Evolutionary conservation across 2,888 invertebrate species (phyloP), one percentile per base, ranked within the genome.

Genomic region (Acleris sparsana): DNA sequence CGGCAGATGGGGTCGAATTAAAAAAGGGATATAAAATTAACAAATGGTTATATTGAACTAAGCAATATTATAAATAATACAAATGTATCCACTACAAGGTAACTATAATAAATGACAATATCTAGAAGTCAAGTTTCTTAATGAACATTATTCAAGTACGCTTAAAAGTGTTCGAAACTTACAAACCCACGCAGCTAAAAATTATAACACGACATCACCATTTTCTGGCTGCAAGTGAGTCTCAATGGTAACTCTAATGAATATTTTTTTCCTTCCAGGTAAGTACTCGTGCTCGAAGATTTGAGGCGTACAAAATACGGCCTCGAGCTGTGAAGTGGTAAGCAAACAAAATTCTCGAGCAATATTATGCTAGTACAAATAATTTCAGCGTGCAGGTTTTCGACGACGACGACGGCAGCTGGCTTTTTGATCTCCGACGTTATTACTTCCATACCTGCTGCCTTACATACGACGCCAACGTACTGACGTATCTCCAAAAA

Each of bases 251-350:
- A 29, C 58, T 22, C 60, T 53, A 25, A 51, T 44, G 20, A 58
- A 57, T 61, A 43, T 25, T 67, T 70, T n/a, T 71, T 52, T 39
- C 13, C 70, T 76, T 73, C 61, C 77, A 77, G 77, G 77, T 77
- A 75, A 77, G 77, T 73, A 70, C 63, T 11, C 46, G 46, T n/a
- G 18, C 53, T 9, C 25, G 44, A 52, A 61, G 61, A 61, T 65
- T 56, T 33, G 56, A 22, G 56, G 44, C 56, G 59, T 56, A 56
- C 25, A 52, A 46, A 51, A 61, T 61, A 61, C 33, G 33, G 61
- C 52, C 39, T 20, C 53, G 33, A n/a, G 22, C 39, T 17, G 46
- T 52, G 63, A 53, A 62, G 58, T 57, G 67, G 67, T 56, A 56
- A 63, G 60, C 56, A 57, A 68, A 63, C 56, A 63, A n/a, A 43